Conservation (phyloP, 2,797 vertebrate genomes). For the Petrocephalus sullivani region DNA sequence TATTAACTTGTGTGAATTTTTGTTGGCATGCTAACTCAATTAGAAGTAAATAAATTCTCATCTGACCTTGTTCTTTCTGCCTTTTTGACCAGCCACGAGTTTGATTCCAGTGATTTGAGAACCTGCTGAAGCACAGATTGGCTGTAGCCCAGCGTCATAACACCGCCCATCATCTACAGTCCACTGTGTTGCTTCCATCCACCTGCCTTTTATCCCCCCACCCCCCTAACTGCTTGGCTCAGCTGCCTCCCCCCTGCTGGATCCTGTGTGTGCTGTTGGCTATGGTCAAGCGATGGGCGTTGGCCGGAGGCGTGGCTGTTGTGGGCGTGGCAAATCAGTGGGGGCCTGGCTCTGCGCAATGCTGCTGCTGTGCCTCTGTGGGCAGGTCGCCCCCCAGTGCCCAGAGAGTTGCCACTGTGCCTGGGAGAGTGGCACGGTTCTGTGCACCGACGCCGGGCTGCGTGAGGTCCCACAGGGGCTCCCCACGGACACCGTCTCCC, state of each 20-base stretch:
- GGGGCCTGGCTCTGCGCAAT: constrained; percentile 18
- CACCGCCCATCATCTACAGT: background rate
- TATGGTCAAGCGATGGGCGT: constrained; percentile 62
- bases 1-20: background rate
- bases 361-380: constrained; percentile 45
- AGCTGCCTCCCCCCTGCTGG: constrained; percentile 20
- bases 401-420: constrained; percentile 56
- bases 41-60: background rate
- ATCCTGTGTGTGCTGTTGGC: constrained; percentile 44
- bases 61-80: background rate
- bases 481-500: constrained; percentile 58
- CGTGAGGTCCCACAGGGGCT: constrained; percentile 63
- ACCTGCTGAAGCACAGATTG: background rate
- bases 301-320: constrained; percentile 39
- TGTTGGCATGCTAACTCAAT: background rate
- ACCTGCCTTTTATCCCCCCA: background rate
- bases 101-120: background rate
- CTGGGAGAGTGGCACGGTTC: constrained; percentile 59
- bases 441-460: constrained; percentile 59
- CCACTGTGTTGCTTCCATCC: background rate
- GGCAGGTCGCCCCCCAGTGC: constrained; percentile 36
- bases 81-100: background rate
- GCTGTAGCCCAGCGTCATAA: background rate
- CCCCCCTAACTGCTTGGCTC: background rate
- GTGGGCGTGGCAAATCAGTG: constrained; percentile 25